Evolutionary conservation across 2,113 vertebrate species (phyloP).

Genomic region (Arvicanthis niloticus): DNA sequence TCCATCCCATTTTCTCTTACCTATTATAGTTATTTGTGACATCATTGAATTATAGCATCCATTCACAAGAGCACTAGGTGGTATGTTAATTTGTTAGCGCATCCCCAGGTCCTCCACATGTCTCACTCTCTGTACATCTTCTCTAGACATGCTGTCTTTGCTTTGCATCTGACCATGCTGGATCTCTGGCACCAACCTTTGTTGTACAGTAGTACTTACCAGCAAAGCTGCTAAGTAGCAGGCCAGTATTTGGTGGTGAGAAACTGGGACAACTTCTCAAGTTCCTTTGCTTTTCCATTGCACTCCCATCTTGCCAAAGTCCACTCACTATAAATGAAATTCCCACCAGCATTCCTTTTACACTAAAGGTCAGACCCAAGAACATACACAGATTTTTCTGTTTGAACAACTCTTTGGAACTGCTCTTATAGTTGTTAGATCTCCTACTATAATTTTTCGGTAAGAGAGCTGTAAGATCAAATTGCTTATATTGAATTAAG

Average conservation of each 20-base stretch:
- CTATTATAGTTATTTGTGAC: background rate
- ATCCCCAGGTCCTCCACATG: background rate
- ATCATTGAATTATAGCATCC: background rate
- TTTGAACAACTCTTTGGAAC: conserved; percentile 53
- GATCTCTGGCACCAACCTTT: background rate
- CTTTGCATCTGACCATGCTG: background rate
- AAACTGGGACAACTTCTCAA: conserved; percentile 44
- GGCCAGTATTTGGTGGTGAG: background rate
- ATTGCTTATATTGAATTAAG: conserved; percentile 66
- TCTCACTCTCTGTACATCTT: background rate
- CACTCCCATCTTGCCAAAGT: conserved; percentile 45
- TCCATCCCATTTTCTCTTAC: background rate
- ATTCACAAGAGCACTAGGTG: background rate
- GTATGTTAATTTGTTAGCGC: conserved; percentile 9
- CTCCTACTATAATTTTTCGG: conserved; percentile 16
- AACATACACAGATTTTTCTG: conserved; percentile 35
- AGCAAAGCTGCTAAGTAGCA: conserved; percentile 34
- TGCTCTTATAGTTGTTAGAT: background rate
- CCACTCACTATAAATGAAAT: conserved; percentile 39
- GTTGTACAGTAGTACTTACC: background rate
- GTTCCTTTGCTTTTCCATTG: conserved; percentile 33
- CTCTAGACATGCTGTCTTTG: background rate
- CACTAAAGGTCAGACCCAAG: conserved; percentile 32
- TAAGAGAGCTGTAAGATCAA: conserved; percentile 46
- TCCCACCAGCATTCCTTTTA: conserved; percentile 53